Conservation (phyloP, 2,888 invertebrate genomes). For the Lithophane ornitopus region DNA sequence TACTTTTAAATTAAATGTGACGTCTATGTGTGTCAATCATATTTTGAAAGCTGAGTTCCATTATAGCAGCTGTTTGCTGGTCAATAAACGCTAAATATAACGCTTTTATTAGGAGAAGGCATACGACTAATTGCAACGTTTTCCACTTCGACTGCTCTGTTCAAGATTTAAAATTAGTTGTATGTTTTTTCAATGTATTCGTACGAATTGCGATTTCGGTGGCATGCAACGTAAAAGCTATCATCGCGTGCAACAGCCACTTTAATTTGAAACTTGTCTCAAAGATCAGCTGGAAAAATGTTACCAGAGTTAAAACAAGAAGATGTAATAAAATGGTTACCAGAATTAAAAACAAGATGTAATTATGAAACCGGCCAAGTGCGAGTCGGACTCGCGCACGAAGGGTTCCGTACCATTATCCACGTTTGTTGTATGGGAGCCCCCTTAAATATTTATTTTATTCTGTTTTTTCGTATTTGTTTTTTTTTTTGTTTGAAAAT, state of each 20-base stretch:
- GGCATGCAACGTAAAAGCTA: conserved; percentile 31
- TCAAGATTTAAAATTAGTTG: conserved; percentile 27
- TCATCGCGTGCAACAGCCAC: conserved; percentile 30
- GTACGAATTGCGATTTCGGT: conserved; percentile 25
- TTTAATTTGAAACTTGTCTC: conserved; percentile 31
- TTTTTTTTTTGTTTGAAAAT: no score
- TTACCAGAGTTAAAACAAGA: conserved; percentile 6
- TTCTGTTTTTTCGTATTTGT: no score
- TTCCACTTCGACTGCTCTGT: conserved; percentile 1
- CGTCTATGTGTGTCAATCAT: conserved; percentile 1
- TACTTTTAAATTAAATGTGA: background rate
- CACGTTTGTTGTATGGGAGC: no score
- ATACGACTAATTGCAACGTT: conserved; percentile 29
- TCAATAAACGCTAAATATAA: conserved; percentile 16
- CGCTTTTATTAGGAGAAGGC: conserved; percentile 22
- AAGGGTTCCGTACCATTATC: no score
- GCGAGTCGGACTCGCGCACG: no score
- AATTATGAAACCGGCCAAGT: no score
- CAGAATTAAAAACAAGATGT: background rate
- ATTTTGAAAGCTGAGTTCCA: background rate
- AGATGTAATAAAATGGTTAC: conserved; percentile 3
- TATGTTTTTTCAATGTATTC: conserved; percentile 23
- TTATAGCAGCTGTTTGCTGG: conserved; percentile 12
- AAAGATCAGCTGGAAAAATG: conserved; percentile 16
- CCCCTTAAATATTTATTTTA: no score